phyloP scores from a whole-genome alignment of 2,888 invertebrate genomes.

The Nymphalis polychloros region DNA sequence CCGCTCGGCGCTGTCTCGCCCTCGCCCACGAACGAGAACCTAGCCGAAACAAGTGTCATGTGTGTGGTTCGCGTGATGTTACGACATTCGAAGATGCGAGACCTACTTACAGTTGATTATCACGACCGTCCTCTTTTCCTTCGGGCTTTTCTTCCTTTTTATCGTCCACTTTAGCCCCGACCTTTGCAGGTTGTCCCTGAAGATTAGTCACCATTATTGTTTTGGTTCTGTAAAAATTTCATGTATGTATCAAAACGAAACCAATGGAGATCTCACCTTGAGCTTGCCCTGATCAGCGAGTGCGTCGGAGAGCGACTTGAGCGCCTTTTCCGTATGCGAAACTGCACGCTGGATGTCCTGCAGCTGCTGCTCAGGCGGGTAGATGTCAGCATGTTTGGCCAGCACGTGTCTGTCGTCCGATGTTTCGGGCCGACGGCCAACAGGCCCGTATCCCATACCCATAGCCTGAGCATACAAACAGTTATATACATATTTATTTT shows the following conservation, averaged over 20 bases:
- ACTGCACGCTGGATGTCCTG: conserved; percentile 95
- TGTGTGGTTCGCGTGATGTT: not conserved
- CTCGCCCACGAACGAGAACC: conserved; percentile 72
- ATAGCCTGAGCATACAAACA: conserved; percentile 40
- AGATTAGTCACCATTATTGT: too few relatives aligned
- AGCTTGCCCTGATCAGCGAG: conserved; percentile 83
- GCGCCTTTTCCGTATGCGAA: conserved; percentile 94
- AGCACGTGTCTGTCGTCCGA: conserved; percentile 97
- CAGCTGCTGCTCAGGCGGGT: conserved; percentile 94
- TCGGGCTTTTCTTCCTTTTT: conserved; percentile 78
- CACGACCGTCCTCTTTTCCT: conserved; percentile 88
- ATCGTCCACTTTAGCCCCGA: conserved; percentile 52
- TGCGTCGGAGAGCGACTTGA: conserved; percentile 96
- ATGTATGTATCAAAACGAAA: not conserved
- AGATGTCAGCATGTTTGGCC: conserved; percentile 95
- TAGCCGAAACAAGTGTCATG: conserved; percentile 35
- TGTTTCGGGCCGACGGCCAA: conserved; percentile 92
- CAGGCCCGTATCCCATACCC: conserved; percentile 64
- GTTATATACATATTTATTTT: conserved; percentile 7
- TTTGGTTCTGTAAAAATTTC: too few relatives aligned
- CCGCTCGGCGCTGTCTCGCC: conserved; percentile 70
- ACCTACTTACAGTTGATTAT: conserved; percentile 86
- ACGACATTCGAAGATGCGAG: not conserved
- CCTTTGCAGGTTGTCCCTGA: conserved; percentile 52
- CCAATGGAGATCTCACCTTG: conserved; percentile 55